phyloP scores from a whole-genome alignment of 2,113 vertebrate genomes.

The Phrynocephalus versicolor region DNA sequence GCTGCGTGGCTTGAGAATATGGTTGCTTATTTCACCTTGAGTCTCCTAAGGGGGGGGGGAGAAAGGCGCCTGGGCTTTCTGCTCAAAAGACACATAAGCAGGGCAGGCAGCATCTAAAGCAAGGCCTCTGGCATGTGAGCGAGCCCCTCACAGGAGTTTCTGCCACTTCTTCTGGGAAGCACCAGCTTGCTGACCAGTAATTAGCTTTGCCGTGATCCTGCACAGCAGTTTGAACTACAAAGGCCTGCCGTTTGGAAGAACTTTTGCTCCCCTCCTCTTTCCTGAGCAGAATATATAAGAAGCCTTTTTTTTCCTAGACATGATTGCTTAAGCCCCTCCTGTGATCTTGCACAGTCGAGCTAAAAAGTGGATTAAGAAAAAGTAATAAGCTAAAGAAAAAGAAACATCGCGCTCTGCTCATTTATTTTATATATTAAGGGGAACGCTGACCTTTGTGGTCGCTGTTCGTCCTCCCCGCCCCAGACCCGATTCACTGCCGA shows the following conservation, averaged over 20 bases:
- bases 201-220: conserved; percentile 43
- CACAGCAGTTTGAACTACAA: conserved; percentile 55
- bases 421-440: conserved; percentile 68
- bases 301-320: conserved; percentile 57
- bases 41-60: too few species aligned
- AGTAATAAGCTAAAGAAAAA: conserved; percentile 48
- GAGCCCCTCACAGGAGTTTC: conserved; percentile 21
- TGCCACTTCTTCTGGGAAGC: conserved; percentile 23
- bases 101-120: background rate
- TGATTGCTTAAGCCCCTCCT: conserved; percentile 38
- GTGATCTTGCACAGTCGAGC: conserved; percentile 64
- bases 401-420: conserved; percentile 40
- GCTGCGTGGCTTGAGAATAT: background rate
- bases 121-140: conserved; percentile 29
- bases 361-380: conserved; percentile 67
- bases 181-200: conserved; percentile 59
- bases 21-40: background rate
- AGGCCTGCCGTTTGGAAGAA: conserved; percentile 50
- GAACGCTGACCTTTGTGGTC: conserved; percentile 63
- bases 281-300: conserved; percentile 53
- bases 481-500: conserved; percentile 54
- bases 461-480: conserved; percentile 34
- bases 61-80: background rate
- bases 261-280: conserved; percentile 8
- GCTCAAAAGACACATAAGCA: accelerated